Percentiles rank a stretch among this genome's conserved stretches.
These are phyloP conservation scores for Salvelinus alpinus DNA, from an alignment of 2,113 vertebrate genomes.

Conservation along the genomic window DNA sequence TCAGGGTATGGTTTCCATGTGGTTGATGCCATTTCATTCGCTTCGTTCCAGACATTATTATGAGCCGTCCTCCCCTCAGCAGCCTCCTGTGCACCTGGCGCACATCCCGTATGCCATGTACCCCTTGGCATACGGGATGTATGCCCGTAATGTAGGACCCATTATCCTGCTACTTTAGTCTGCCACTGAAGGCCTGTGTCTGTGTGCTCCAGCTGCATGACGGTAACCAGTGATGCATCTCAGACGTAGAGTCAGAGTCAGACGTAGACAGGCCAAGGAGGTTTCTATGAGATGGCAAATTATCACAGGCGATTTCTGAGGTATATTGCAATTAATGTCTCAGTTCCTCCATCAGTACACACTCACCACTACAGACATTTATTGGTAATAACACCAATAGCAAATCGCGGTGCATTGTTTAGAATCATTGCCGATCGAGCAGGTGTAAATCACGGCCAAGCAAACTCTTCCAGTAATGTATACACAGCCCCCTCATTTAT, in stretches of 20 bases:
- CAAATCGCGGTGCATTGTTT: neutral
- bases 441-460: neutral
- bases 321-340: neutral
- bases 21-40: no score
- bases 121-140: no score
- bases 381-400: neutral
- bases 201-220: neutral
- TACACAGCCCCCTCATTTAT: neutral
- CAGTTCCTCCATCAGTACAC: neutral
- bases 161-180: conserved; percentile 11
- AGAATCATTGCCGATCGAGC: neutral
- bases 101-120: neutral
- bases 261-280: neutral
- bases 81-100: no score
- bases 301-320: neutral
- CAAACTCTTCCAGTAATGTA: neutral
- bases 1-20: no score
- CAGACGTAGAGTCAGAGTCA: neutral
- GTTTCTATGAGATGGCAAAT: neutral
- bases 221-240: neutral
- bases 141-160: neutral
- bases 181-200: neutral
- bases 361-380: neutral
- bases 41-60: no score
- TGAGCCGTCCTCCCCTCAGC: neutral